A percentile compares a stretch with the other conserved stretches of the same genome.
phyloP scores from a whole-genome alignment of 2,888 invertebrate species.

The Lepas anatifera region DNA sequence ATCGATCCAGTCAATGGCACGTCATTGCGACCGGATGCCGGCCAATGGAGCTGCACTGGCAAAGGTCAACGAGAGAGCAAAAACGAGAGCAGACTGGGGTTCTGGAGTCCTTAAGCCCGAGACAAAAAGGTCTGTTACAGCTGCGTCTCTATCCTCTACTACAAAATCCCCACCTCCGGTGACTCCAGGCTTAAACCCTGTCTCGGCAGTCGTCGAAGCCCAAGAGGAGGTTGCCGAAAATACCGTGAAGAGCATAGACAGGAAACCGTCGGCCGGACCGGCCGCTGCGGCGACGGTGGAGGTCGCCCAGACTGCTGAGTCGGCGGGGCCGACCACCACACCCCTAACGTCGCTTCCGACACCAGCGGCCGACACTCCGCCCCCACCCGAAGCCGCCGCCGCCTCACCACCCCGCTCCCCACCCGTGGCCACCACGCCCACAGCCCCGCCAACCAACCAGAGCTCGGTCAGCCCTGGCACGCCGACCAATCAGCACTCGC shows the following conservation, averaged over 20 bases:
- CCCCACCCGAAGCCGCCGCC: background rate
- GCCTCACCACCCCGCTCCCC: background rate
- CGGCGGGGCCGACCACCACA: background rate
- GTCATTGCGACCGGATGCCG: background rate
- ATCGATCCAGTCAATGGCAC: slow-evolving; percentile 32
- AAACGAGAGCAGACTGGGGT: too few relatives aligned
- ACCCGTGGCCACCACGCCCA: background rate
- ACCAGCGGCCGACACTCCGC: background rate
- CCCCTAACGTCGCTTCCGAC: background rate
- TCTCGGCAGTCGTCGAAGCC: too few relatives aligned
- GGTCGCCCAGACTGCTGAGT: background rate
- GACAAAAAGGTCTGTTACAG: too few relatives aligned
- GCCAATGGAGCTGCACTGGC: background rate
- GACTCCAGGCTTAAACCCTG: too few relatives aligned
- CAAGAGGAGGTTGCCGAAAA: too few relatives aligned
- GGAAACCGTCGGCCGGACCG: background rate
- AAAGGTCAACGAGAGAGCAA: too few relatives aligned
- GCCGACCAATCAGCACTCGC: slow-evolving; percentile 2
- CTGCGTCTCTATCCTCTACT: too few relatives aligned
- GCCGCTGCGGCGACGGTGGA: background rate
- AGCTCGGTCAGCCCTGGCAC: background rate
- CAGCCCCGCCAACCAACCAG: background rate
- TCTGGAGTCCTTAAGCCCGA: too few relatives aligned
- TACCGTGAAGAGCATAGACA: too few relatives aligned
- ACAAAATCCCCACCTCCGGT: too few relatives aligned